Conservation (phyloP, 1,140 invertebrate genomes). For the Latrodectus geometricus region DNA sequence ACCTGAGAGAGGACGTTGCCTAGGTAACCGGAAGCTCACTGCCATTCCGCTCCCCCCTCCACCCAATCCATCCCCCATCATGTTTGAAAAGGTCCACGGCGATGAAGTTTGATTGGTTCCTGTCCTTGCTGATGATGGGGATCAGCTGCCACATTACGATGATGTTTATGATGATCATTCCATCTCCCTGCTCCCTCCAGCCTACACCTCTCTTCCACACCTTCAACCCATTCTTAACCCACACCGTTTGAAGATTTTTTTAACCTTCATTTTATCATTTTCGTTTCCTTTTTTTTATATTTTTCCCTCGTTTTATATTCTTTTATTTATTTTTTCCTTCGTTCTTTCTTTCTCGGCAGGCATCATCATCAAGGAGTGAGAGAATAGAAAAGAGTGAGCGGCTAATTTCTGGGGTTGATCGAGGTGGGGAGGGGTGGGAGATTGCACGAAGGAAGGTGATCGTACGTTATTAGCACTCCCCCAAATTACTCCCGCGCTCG, state of each 20-base stretch:
- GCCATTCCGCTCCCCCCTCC: not conserved
- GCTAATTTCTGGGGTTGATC: constrained; percentile 45
- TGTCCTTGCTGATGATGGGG: constrained; percentile 59
- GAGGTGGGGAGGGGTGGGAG: no score
- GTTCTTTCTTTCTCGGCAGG: constrained; percentile 41
- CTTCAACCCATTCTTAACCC: not conserved
- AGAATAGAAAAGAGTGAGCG: not conserved
- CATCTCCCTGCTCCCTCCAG: no score
- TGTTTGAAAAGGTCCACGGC: constrained; percentile 57
- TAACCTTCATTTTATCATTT: constrained; percentile 5
- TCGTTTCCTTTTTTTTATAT: not conserved
- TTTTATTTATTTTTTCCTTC: constrained; percentile 16
- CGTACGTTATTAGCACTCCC: constrained; percentile 53
- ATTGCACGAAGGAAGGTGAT: not conserved
- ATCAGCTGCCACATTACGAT: constrained; percentile 62
- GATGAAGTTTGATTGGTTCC: constrained; percentile 61
- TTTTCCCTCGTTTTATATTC: not conserved
- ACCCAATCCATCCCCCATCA: not conserved
- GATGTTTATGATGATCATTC: constrained; percentile 61
- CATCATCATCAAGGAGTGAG: constrained; percentile 54
- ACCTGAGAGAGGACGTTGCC: constrained; percentile 60
- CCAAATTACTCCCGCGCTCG: no score
- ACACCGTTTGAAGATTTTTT: constrained; percentile 4
- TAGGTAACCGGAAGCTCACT: constrained; percentile 42
- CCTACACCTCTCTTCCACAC: not conserved